Conservation (phyloP, 64 coral and sea anemone genomes). For the Trachythela sp. region DNA sequence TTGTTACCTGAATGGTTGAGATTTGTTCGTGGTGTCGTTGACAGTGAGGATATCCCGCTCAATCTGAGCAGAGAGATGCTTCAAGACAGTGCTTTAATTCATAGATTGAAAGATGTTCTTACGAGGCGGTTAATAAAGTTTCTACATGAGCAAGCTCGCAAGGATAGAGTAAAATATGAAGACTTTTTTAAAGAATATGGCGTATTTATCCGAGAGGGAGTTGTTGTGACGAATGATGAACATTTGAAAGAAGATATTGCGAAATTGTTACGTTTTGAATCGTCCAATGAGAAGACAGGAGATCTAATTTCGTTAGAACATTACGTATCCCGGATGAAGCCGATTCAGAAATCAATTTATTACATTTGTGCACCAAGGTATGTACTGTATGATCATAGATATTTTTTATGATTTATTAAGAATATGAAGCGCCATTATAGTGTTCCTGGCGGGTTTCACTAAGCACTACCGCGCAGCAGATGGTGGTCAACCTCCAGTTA, state of each 20-base stretch:
- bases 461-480: too few species aligned
- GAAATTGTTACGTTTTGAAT: conserved; percentile 87
- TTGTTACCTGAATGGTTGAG: conserved; percentile 82
- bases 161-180: conserved; percentile 92
- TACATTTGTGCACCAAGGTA: conserved; percentile 95
- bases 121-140: conserved; percentile 75
- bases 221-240: conserved; percentile 68
- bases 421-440: too few species aligned
- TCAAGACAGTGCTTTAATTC: conserved; percentile 92
- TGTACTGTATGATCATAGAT: not conserved
- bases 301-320: conserved; percentile 56
- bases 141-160: conserved; percentile 64
- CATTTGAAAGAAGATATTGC: conserved; percentile 76
- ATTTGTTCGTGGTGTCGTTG: conserved; percentile 86
- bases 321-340: conserved; percentile 89
- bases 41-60: conserved; percentile 94
- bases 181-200: conserved; percentile 89
- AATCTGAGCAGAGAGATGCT: conserved; percentile 86
- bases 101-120: conserved; percentile 67
- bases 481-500: too few species aligned
- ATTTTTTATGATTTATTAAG: not conserved
- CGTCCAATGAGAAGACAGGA: conserved; percentile 80
- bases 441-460: too few species aligned
- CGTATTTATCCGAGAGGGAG: conserved; percentile 79
- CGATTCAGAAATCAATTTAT: conserved; percentile 72